These are phyloP conservation scores for Tachycineta bicolor DNA, from an alignment of 2,113 vertebrate species.

Conservation along the genomic window DNA sequence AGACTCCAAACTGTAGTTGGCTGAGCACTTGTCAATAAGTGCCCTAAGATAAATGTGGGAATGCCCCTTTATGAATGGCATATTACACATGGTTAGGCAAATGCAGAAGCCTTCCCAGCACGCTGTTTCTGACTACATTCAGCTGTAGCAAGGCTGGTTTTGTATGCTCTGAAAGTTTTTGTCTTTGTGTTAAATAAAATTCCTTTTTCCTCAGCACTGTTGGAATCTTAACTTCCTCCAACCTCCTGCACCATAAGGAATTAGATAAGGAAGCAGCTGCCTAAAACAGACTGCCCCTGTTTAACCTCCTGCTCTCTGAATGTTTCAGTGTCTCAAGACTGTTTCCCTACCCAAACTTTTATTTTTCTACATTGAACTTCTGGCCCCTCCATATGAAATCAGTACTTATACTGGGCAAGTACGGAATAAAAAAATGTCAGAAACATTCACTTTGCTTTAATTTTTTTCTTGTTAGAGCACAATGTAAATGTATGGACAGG, in stretches of 20 bases:
- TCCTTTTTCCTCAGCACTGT: background rate
- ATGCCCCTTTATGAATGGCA: background rate
- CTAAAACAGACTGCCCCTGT: background rate
- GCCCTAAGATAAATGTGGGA: background rate
- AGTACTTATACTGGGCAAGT: background rate
- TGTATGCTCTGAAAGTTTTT: background rate
- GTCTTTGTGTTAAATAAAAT: background rate
- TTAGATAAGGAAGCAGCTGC: background rate
- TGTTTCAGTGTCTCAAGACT: background rate
- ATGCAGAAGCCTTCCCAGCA: background rate
- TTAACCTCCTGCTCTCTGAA: background rate
- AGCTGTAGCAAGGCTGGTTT: background rate
- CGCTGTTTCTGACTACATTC: background rate
- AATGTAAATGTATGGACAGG: background rate
- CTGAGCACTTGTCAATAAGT: background rate
- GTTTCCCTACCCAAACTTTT: background rate
- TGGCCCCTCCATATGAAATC: background rate
- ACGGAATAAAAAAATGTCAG: background rate
- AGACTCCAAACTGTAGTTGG: background rate
- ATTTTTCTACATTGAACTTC: background rate
- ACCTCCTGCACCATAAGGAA: background rate
- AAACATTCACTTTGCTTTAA: background rate
- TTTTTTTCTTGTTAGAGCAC: background rate
- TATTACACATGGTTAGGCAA: background rate
- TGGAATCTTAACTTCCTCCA: background rate